These are phyloP conservation scores for Phasia obesa DNA, from an alignment of 2,888 invertebrate genomes.

Conservation along the genomic window DNA sequence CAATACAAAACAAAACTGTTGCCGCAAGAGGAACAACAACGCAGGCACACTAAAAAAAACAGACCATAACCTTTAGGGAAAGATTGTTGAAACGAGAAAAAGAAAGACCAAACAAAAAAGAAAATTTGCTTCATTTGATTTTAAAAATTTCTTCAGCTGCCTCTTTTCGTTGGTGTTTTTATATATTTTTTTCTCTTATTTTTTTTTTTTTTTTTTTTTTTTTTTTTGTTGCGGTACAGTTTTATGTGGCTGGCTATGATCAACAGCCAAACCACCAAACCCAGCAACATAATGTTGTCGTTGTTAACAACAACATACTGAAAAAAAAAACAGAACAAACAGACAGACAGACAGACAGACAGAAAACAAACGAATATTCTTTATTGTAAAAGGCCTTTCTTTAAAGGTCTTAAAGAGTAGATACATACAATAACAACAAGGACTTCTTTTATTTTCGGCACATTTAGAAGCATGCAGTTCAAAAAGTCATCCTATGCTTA, in stretches of 20 bases:
- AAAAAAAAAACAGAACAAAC: conserved; percentile 12
- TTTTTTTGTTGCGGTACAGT: conserved; percentile 57
- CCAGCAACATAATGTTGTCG: conserved; percentile 57
- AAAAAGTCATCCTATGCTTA: conserved; percentile 51
- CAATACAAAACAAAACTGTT: conserved; percentile 43
- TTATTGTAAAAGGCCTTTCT: conserved; percentile 40
- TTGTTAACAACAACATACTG: conserved; percentile 48
- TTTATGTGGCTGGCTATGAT: conserved; percentile 56
- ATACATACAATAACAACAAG: conserved; percentile 27
- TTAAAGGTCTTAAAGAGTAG: background rate
- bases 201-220: conserved; percentile 10
- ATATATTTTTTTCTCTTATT: too few relatives aligned
- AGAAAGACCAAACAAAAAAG: conserved; percentile 15
- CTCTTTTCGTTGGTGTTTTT: too few relatives aligned
- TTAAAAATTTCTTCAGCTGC: conserved; percentile 63
- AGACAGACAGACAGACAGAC: background rate
- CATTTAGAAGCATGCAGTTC: conserved; percentile 61
- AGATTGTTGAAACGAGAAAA: conserved; percentile 26
- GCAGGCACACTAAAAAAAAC: conserved; percentile 18
- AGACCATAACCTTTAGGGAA: conserved; percentile 68
- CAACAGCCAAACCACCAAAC: conserved; percentile 32
- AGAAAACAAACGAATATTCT: conserved; percentile 56
- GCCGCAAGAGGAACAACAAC: conserved; percentile 36
- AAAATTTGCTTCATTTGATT: conserved; percentile 64
- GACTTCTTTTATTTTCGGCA: conserved; percentile 59